These are phyloP conservation scores for Halcyon badia DNA, from an alignment of 2,797 vertebrate genomes.

Conservation along the genomic window DNA sequence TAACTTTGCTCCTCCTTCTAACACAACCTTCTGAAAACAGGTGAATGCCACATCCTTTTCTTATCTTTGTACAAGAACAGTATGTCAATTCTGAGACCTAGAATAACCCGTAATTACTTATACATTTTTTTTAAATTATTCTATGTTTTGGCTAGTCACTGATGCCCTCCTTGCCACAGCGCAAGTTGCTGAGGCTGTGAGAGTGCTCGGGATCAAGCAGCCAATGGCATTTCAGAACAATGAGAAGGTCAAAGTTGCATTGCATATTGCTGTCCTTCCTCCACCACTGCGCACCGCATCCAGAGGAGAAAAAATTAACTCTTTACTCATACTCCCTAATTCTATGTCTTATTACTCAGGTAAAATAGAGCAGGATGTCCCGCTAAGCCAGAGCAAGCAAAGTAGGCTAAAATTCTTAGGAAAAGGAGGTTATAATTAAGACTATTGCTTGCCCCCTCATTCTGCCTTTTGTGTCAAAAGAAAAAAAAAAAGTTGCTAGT, in stretches of 20 bases:
- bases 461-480: constrained; percentile 29
- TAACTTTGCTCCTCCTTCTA: not conserved
- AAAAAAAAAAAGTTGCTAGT: constrained; percentile 28
- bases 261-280: constrained; percentile 35
- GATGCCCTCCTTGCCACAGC: constrained; percentile 17
- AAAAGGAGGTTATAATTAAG: constrained; percentile 53
- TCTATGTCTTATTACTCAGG: constrained; percentile 19
- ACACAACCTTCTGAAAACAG: not conserved
- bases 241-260: constrained; percentile 52
- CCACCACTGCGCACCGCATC: constrained; percentile 1
- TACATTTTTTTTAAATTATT: not conserved
- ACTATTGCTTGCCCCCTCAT: constrained; percentile 36
- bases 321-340: not conserved
- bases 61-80: not conserved
- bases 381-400: constrained; percentile 54
- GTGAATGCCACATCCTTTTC: not conserved
- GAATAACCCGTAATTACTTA: not conserved
- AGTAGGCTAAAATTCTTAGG: constrained; percentile 45
- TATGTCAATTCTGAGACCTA: not conserved
- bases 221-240: constrained; percentile 64
- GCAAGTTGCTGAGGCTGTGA: constrained; percentile 50
- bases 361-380: constrained; percentile 58
- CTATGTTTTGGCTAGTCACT: constrained; percentile 19
- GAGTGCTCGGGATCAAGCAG: not conserved
- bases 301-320: constrained; percentile 72